These are phyloP conservation scores for Pachypanchax playfairii DNA, from an alignment of 2,113 vertebrate species.

Conservation along the genomic window DNA sequence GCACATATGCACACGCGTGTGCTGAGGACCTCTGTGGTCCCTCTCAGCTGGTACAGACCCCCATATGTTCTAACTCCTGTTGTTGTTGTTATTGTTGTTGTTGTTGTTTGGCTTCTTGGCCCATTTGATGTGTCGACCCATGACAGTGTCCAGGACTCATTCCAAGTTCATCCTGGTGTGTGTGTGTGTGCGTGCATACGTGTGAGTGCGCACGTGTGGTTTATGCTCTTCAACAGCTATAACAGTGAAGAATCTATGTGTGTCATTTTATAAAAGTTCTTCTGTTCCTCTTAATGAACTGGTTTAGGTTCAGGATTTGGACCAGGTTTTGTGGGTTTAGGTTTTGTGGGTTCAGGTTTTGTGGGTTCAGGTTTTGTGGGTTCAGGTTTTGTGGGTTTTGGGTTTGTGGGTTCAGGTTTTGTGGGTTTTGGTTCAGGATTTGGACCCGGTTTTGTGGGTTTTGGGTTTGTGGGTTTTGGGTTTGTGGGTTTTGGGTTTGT, in stretches of 20 bases:
- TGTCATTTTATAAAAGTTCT: conserved; percentile 17
- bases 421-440: no score
- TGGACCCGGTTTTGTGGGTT: no score
- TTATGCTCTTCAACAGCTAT: neutral
- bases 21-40: conserved; percentile 64
- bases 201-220: neutral
- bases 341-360: no score
- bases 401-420: no score
- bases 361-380: no score
- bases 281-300: conserved; percentile 8
- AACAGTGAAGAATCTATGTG: neutral
- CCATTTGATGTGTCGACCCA: conserved; percentile 76
- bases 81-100: conserved; percentile 79
- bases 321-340: neutral
- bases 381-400: no score
- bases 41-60: conserved; percentile 72
- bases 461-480: no score
- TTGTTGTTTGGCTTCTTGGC: conserved; percentile 72
- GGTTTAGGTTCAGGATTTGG: neutral
- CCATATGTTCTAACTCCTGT: conserved; percentile 78
- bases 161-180: conserved; percentile 65
- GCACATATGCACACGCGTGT: conserved; percentile 36
- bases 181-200: conserved; percentile 21
- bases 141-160: conserved; percentile 76
- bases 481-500: no score